Evolutionary conservation across 2,113 vertebrate species (phyloP), one percentile per base, ranked within the genome.

Genomic region (Xenotilapia caudafasciata): DNA sequence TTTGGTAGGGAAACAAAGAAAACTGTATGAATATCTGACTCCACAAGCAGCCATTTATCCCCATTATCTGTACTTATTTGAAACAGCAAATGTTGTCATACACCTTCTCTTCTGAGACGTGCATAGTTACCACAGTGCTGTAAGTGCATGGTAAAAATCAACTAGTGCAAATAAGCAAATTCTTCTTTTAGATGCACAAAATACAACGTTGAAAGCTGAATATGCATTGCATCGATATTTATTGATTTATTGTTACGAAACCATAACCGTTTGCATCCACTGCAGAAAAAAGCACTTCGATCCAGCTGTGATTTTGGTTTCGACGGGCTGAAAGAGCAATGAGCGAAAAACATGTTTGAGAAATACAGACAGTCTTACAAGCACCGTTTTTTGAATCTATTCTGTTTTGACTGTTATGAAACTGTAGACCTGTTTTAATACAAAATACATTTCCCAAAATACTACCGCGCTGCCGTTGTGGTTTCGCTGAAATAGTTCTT

Each of bases 251-350:
- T 89, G 79, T 83, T 68, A 82, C 33, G 38, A 84, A 80, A 83
- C 42, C 6, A 0, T 75, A 89, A 89, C 84, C 19, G 6, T 83
- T 6, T 47, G 17, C 17, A n/a, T 80, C 62, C 19, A 13, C 26
- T 62, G 88, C 77, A 47, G 40, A 26, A 38, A 5, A 6, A 3
- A 86, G 58, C 23, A 21, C 89, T 93, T 92, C 92, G 90, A 94
- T 94, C 88, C 60, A 12, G 15, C 65, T 83, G 62, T 49, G 58
- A 45, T 79, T 93, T 82, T 77, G 56, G 55, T 75, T 68, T 58
- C 45, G 85, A 53, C 77, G 35, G 79, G 81, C 84, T 86, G 80
- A 83, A 94, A 89, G 83, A 84, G 42, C 90, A 90, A 90, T 77
- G 28, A 60, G 86, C 86, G 58, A 87, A 88, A 80, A 90, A 68